phyloP scores from a whole-genome alignment of 2,797 vertebrate species.

The Cuniculus paca region DNA sequence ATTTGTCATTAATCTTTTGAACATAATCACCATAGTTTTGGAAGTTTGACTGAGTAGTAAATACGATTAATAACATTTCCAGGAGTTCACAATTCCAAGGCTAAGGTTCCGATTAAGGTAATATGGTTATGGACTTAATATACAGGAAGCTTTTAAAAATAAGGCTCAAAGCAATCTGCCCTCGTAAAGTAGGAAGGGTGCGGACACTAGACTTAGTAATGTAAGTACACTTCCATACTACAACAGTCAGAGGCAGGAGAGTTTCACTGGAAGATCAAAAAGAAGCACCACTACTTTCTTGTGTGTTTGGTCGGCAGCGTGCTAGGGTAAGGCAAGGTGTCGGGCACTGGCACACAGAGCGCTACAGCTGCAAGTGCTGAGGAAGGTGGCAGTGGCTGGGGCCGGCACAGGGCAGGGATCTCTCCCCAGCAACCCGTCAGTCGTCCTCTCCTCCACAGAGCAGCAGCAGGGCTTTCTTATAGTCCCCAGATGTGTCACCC shows the following conservation, averaged over 20 bases:
- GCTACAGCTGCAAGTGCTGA: neutral
- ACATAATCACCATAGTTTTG: neutral
- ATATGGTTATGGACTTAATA: constrained; percentile 57
- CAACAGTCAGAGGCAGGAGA: neutral
- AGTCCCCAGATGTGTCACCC: constrained; percentile 96
- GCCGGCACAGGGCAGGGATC: neutral
- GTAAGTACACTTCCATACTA: neutral
- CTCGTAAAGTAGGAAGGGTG: constrained; percentile 20
- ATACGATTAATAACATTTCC: constrained; percentile 62
- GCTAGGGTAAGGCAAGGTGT: constrained; percentile 61
- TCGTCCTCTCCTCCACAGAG: constrained; percentile 95
- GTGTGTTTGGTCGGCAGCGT: constrained; percentile 53
- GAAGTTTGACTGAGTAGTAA: constrained; percentile 48
- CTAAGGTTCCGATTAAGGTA: constrained; percentile 72
- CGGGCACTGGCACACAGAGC: constrained; percentile 66
- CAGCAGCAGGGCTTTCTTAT: constrained; percentile 94
- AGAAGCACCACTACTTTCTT: neutral
- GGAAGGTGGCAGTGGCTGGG: accelerated
- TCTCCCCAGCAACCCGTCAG: constrained; percentile 62
- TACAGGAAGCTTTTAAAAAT: constrained; percentile 61
- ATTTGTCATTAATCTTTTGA: constrained; percentile 81
- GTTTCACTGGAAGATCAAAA: neutral
- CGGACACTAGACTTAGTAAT: constrained; percentile 45
- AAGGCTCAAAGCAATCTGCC: constrained; percentile 52
- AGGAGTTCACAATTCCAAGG: constrained; percentile 75